These are phyloP conservation scores for Ommatoiulus sabulosus DNA, from an alignment of 2,888 invertebrate genomes.

Conservation along the genomic window DNA sequence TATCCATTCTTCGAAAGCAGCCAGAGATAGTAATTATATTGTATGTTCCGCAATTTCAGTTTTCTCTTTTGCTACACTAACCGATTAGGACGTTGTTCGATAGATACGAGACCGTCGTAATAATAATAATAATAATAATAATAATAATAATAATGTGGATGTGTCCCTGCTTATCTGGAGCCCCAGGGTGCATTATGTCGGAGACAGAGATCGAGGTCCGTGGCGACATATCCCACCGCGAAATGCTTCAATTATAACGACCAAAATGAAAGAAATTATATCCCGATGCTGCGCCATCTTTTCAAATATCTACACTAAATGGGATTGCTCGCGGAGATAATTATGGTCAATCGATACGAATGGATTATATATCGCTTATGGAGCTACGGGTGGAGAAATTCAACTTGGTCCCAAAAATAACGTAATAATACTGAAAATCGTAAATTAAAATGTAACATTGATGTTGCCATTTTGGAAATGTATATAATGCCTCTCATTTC, in stretches of 20 bases:
- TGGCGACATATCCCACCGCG: conserved; percentile 36
- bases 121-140: conserved; percentile 4
- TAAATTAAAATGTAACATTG: too few relatives aligned
- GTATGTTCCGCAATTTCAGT: neutral
- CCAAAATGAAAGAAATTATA: conserved; percentile 43
- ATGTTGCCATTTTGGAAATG: too few relatives aligned
- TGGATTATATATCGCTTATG: neutral
- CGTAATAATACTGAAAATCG: too few relatives aligned
- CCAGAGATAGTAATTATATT: neutral
- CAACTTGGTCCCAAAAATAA: too few relatives aligned
- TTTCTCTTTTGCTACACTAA: conserved; percentile 9
- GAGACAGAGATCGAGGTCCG: neutral
- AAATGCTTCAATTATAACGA: conserved; percentile 43
- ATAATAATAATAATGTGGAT: neutral
- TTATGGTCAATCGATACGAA: conserved; percentile 22
- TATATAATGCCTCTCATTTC: too few relatives aligned
- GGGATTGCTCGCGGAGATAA: conserved; percentile 26
- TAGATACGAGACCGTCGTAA: conserved; percentile 17
- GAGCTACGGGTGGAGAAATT: neutral
- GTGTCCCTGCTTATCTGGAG: conserved; percentile 18
- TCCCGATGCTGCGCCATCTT: conserved; percentile 22
- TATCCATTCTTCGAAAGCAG: neutral
- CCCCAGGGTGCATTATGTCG: neutral
- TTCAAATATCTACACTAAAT: conserved; percentile 28
- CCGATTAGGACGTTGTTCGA: conserved; percentile 14